Evolutionary conservation across 2,888 invertebrate genomes (phyloP).

Genomic region (Tineola bisselliella): DNA sequence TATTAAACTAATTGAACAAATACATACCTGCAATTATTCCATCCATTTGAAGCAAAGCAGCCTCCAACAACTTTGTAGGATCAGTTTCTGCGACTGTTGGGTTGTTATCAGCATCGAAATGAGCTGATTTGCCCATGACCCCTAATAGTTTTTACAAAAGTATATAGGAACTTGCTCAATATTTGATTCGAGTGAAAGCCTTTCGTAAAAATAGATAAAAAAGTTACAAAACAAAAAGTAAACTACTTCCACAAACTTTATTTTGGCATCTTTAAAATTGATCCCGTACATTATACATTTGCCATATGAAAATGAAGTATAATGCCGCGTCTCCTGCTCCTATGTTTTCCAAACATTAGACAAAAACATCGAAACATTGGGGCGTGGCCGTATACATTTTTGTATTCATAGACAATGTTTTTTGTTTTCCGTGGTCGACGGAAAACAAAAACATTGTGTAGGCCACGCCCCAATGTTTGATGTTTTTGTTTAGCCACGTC

Average conservation of each 20-base stretch:
- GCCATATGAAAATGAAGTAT: too few relatives aligned
- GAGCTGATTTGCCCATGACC: conserved; percentile 52
- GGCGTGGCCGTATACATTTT: too few relatives aligned
- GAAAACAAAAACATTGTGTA: too few relatives aligned
- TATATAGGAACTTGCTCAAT: background rate
- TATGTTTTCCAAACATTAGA: too few relatives aligned
- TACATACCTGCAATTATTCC: conserved; percentile 82
- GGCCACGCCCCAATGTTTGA: too few relatives aligned
- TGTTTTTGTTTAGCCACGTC: too few relatives aligned
- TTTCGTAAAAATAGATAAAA: background rate
- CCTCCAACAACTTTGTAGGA: conserved; percentile 86
- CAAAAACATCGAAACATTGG: too few relatives aligned
- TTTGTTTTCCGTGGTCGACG: too few relatives aligned
- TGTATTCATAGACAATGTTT: too few relatives aligned
- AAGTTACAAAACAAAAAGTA: conserved; percentile 4
- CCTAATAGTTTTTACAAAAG: background rate
- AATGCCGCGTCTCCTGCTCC: too few relatives aligned
- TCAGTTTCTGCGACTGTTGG: conserved; percentile 63
- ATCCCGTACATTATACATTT: too few relatives aligned
- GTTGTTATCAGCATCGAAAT: conserved; percentile 61
- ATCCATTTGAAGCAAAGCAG: conserved; percentile 89
- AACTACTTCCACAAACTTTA: conserved; percentile 3
- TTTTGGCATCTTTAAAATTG: background rate
- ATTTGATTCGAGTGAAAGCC: background rate
- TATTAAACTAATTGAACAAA: background rate